phyloP scores from a whole-genome alignment of 2,113 vertebrate species.

The Erythrocercus mccallii region DNA sequence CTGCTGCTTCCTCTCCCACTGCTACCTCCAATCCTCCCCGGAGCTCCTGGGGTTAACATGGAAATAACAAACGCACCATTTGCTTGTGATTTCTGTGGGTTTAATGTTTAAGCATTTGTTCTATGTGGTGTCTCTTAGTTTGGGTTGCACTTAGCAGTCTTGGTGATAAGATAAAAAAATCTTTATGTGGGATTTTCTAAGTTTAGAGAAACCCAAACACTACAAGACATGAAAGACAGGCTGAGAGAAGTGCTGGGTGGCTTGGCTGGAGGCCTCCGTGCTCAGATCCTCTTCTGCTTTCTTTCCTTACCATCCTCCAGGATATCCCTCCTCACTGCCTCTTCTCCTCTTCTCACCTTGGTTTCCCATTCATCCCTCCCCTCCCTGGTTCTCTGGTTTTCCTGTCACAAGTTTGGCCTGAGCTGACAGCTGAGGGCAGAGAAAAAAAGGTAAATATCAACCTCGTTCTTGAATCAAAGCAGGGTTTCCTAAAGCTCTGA shows the following conservation, averaged over 20 bases:
- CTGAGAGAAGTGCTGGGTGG: not conserved
- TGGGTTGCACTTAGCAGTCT: not conserved
- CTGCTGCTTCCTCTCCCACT: not conserved
- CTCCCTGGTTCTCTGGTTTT: not conserved
- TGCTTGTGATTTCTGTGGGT: conserved; percentile 23
- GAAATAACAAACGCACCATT: not conserved
- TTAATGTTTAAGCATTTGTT: conserved; percentile 19
- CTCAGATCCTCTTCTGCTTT: not conserved
- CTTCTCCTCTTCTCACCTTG: not conserved
- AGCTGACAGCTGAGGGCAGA: not conserved
- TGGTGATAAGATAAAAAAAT: not conserved
- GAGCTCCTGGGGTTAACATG: not conserved
- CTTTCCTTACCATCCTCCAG: not conserved
- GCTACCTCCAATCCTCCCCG: not conserved
- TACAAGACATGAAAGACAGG: not conserved
- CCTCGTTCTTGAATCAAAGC: not conserved
- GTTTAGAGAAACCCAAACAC: conserved; percentile 17
- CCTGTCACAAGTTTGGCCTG: not conserved
- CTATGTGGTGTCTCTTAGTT: not conserved
- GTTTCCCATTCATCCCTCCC: not conserved
- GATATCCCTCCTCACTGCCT: not conserved
- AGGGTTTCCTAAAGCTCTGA: not conserved
- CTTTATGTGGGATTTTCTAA: not conserved
- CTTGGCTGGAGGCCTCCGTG: not conserved
- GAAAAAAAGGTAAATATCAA: not conserved